These are phyloP conservation scores for Nephrotoma flavescens DNA, from an alignment of 2,888 invertebrate species.

Conservation along the genomic window DNA sequence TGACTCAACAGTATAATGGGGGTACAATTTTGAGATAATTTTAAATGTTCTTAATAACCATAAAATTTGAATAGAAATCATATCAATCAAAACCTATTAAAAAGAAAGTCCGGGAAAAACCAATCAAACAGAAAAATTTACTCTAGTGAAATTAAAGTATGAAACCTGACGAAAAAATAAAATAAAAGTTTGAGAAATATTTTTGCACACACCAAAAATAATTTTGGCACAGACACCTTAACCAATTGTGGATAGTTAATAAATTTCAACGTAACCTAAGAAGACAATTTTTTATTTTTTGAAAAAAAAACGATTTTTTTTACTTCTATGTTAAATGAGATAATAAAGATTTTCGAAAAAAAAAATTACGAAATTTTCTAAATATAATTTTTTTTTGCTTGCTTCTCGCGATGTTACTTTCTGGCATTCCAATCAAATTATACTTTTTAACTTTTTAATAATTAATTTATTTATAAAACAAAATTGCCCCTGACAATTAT, in stretches of 20 bases:
- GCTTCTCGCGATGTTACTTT: neutral
- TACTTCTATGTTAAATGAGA: neutral
- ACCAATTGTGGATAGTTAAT: neutral
- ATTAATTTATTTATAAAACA: constrained; percentile 6
- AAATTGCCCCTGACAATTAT: constrained; percentile 3
- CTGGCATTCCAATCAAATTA: neutral
- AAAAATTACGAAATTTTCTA: neutral
- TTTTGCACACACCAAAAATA: neutral
- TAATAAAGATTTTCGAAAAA: neutral
- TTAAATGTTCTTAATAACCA: no score
- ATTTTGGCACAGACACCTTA: neutral
- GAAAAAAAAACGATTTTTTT: neutral
- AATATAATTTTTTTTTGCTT: neutral
- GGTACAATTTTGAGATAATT: no score
- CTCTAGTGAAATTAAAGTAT: neutral
- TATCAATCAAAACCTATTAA: no score
- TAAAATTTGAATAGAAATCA: no score
- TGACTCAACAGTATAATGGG: no score
- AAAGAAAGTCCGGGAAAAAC: neutral
- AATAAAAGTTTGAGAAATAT: neutral
- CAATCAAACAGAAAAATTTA: neutral
- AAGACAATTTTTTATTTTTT: neutral
- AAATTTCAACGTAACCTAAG: neutral
- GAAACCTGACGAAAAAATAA: neutral
- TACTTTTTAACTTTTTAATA: neutral